Base-by-base conservation (phyloP, 2,113 vertebrate genomes). In the Elgaria multicarinata region DNA sequence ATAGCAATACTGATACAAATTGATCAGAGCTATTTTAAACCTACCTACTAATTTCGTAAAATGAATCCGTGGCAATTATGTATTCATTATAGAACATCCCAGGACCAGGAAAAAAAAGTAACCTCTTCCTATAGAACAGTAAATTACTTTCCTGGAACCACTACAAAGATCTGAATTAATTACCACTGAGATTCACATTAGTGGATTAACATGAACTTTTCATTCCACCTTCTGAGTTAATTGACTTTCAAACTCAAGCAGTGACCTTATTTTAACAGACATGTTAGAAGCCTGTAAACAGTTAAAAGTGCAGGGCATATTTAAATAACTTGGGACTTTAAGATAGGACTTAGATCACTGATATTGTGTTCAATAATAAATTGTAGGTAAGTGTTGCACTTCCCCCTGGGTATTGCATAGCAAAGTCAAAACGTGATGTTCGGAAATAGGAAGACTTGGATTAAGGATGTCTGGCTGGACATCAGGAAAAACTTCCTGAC, bases 101-200 rank as follows among this genome's bases (percentile, higher is more conserved):
- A 77, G n/a, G 91, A 94, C 10, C 69, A 94, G 62, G 12, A 26
- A 3, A 76, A 50, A 50, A 64, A 76, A 85, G 83, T 92, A 88
- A 76, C 14, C 53, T 84, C 90, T 93, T 84, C 22, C 58, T 64
- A 74, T 58, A 89, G 85, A 91, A 80, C 18, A 93, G 42, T 71
- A 90, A 95, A 95, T 96, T 93, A 71, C 55, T 92, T 94, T 94
- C 88, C 91, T 93, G 89, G 86, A 93, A 90, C 85, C 71, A 86
- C 86, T 90, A 88, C 44, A 92, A 93, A 94, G 87, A 83, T 18
- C 85, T 93, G 90, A 93, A 94, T 94, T 96, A 95, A 96, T 94
- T 94, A 91, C 67, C 88, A 92, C 12, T 58, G 50, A 93, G 91
- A 93, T 92, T 69, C 58, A 93, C 87, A 84, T 94, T 92, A 94